These are phyloP conservation scores for Otolemur crassicaudatus DNA, from an alignment of 2,797 vertebrate species.

Conservation along the genomic window DNA sequence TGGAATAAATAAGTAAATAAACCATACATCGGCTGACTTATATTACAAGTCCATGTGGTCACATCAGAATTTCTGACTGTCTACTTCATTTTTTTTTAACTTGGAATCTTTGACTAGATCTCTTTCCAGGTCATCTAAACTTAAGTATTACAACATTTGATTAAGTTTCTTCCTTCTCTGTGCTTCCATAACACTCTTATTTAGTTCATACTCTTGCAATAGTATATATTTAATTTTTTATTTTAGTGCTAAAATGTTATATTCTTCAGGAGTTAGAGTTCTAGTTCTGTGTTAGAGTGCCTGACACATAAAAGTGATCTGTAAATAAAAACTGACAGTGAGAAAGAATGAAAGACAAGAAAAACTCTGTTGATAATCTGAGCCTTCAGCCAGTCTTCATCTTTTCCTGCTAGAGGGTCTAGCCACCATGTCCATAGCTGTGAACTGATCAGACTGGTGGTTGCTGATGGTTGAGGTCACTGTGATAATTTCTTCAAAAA, in stretches of 20 bases:
- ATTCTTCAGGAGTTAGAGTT: neutral
- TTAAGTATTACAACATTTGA: neutral
- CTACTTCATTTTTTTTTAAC: no score
- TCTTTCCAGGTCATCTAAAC: neutral
- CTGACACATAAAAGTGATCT: neutral
- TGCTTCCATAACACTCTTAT: neutral
- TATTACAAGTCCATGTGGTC: neutral
- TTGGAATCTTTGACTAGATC: neutral
- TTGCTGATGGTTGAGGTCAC: no score
- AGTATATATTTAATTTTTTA: neutral
- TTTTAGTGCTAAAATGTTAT: neutral
- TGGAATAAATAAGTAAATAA: neutral
- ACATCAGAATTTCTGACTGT: neutral
- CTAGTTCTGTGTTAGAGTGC: neutral
- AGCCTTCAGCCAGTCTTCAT: no score
- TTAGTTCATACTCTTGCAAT: neutral
- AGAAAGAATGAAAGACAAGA: neutral
- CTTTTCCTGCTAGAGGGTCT: no score
- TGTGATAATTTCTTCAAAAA: no score
- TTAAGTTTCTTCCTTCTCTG: neutral
- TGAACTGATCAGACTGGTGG: no score
- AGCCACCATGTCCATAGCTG: no score
- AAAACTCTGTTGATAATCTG: no score
- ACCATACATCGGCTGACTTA: neutral
- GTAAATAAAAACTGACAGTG: neutral